Base-by-base conservation (phyloP, 2,113 vertebrate genomes). In the Forbesichthys agassizii region DNA sequence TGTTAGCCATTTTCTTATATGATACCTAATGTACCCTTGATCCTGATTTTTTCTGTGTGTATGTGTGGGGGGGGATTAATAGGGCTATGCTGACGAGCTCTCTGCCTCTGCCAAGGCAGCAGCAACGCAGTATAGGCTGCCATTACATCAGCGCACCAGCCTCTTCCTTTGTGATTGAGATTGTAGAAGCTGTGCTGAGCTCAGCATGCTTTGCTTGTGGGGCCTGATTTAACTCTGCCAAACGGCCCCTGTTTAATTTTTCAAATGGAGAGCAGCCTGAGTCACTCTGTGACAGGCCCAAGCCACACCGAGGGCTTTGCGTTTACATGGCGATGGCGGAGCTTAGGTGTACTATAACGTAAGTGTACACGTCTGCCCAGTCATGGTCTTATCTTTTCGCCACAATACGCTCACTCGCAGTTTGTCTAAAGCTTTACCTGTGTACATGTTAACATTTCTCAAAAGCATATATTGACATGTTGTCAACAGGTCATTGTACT, bases 191-290 rank as follows among this genome's bases (percentile, higher is more conserved):
- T 79, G 68, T 88, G 91, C 89, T 90, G 84, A 83, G 86, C 88
- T 94, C 90, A 92, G 91, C 78, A 36, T 77, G 68, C 91, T 92
- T 91, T 82, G 71, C 69, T 67, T 65, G 58, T 54, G 72, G 81
- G 75, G 82, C 79, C 83, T 90, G 84, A 88, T 91, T 92, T 87
- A 81, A 80, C 78, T 87, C 81, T 85, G 84, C 90, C 90, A 88
- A 85, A 73, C 51, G 20, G 47, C 73, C 82, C 63, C 68, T 20
- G n/a, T 90, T 89, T 91, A 88, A 92, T 92, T 90, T 92, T 90
- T 91, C 82, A 90, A 92, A 92, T 91, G 89, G 90, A 92, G 82
- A 84, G 82, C 68, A 70, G 82, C 82, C 90, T 90, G 90, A 91
- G 88, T 92, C 91, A 92, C 88, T 82, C 80, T 82, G 80, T 56